Evolutionary conservation across 2,113 vertebrate genomes (phyloP), one percentile per base, ranked within the genome.

Genomic region (Octodon degus): DNA sequence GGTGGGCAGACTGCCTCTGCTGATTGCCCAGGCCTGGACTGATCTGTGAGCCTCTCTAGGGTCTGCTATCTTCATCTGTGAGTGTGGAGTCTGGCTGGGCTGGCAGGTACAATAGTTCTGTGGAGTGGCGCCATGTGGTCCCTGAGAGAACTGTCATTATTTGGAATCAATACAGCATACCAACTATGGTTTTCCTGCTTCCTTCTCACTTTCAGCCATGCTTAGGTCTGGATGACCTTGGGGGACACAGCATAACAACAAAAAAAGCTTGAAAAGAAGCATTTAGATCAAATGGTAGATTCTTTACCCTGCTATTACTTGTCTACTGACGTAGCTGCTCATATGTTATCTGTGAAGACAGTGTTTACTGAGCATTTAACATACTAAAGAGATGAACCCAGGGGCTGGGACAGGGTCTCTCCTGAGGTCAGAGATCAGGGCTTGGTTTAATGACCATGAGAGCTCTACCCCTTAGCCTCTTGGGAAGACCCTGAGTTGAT

Each of bases 171-270:
- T 50, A 47, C 4, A 13, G 27, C 37, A 27, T 50, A 53, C 19
- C 16, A 70, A 88, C 76, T 47, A 5, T 60, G 16, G 16, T 55
- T 89, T 93, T 74, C 32, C 20, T 34, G 84, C 87, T 87, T 60
- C 24, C 3, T 32, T 34, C 6, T 81, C 40, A 58, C 50, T 79
- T 80, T 40, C 50, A 37, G 86, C 25, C 90, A 13, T 82, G 84
- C 11, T 91, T 84, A 86, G n/a, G 65, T 76, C 58, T 76, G 77
- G 79, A 37, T 94, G 63, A 86, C 37, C 27, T 67, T 90, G n/a
- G 58, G 63, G 62, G 5, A 53, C 91, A 70, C 20, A 60, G 77
- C 68, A 43, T 24, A 60, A 20, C 67, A 70, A n/a, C 16, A 70
- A 55, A 83, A 90, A 50, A 74, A 80, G 5, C 2, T 81, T 60